A percentile compares a stretch with the other conserved stretches of the same genome.
Evolutionary conservation across 2,888 invertebrate genomes (phyloP).

Genomic region (Gibbula magus): DNA sequence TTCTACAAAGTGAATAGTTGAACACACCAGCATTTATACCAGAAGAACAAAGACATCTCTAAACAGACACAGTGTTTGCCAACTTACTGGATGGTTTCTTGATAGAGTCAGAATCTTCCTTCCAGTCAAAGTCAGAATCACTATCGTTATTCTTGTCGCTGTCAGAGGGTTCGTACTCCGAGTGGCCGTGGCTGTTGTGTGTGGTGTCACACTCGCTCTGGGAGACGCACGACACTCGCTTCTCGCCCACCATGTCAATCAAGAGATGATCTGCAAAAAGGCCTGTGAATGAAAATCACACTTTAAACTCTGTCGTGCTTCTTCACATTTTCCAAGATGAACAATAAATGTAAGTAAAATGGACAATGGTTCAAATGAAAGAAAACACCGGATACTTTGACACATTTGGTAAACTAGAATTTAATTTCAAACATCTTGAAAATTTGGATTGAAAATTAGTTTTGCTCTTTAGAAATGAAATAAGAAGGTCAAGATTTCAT

Average conservation of each 20-base stretch:
- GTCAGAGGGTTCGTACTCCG: slow-evolving; percentile 53
- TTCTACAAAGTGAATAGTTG: no score
- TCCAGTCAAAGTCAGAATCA: slow-evolving; percentile 43
- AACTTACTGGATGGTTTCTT: slow-evolving; percentile 21
- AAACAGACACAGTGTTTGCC: background rate
- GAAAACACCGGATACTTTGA: no score
- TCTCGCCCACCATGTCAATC: slow-evolving; percentile 58
- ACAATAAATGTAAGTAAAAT: no score
- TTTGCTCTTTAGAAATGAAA: no score
- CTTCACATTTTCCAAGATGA: no score
- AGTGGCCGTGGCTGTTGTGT: slow-evolving; percentile 44
- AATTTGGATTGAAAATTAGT: no score
- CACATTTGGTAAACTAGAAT: no score
- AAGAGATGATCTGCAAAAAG: slow-evolving; percentile 53
- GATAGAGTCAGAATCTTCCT: slow-evolving; percentile 35
- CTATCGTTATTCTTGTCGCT: slow-evolving; percentile 36
- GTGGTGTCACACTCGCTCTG: slow-evolving; percentile 48
- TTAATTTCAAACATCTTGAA: no score
- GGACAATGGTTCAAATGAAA: no score
- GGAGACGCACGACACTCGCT: slow-evolving; percentile 53
- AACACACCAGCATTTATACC: no score
- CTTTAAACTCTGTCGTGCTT: background rate
- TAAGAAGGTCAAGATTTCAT: no score
- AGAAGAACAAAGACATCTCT: background rate
- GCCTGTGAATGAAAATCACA: slow-evolving; percentile 33